Base-by-base conservation (phyloP, 1,140 invertebrate species). In the Rhizoglyphus robini region DNA sequence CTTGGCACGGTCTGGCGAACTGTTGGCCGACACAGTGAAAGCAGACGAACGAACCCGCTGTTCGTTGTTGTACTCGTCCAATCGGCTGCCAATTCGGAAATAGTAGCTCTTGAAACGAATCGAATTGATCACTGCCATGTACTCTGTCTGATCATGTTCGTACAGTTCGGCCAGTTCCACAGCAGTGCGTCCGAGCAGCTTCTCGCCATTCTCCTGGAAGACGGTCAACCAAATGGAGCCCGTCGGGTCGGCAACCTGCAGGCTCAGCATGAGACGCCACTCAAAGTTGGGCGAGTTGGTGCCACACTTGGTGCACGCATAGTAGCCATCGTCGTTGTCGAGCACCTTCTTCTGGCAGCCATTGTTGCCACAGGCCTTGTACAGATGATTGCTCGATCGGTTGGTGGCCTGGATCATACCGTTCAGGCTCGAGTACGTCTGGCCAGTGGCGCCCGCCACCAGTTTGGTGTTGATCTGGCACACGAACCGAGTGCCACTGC, bases 241-340 rank as follows among this genome's bases (percentile, higher is more conserved):
- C 30, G 84, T 83, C 74, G 79, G 84, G 77, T 98, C 95, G 0
- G 85, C 84, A 38, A 96, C 77, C 71, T 85, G 85, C 68, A 84
- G 76, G 84, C 87, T 71, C 34, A 68, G 74, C 51, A 97, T 79
- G 66, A 96, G 75, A 49, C 92, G 81, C 77, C 90, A 93, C 70
- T 88, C 90, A 73, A 85, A 97, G 69, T 87, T 86, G 0, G 85
- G 83, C 74, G 82, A 89, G 66, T 90, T 87, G 51, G 82, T 79
- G 68, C 86, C 82, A 75, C 95, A 99, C 75, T 96, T 96, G 75
- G 98, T 95, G 75, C 96, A 99, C 67, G 90, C 81, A 74, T 84
- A 98, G 69, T 85, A 79, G 5, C 87, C 88, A 49, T 86, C 83
- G 49, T 86, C 83, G 73, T 86, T 81, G 77, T 96, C 92, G 30